These are phyloP conservation scores for Podargus strigoides DNA, from an alignment of 2,797 vertebrate species.

Conservation along the genomic window DNA sequence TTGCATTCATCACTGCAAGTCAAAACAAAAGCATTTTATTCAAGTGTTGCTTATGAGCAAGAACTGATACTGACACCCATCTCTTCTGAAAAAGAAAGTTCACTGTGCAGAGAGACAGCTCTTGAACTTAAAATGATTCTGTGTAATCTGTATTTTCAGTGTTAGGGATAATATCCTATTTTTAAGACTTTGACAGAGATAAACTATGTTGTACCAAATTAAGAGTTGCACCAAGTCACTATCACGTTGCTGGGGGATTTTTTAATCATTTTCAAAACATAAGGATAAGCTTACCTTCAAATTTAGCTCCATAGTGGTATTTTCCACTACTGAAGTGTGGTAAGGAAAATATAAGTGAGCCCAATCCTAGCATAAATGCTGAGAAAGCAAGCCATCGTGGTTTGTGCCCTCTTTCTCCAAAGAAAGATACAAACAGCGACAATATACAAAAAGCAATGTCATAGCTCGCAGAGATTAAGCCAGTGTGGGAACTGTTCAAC, in stretches of 20 bases:
- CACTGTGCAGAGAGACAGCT: background rate
- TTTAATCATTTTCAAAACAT: background rate
- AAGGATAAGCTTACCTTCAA: constrained; percentile 70
- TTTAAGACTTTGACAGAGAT: background rate
- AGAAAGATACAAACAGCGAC: constrained; percentile 76
- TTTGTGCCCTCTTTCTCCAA: constrained; percentile 80
- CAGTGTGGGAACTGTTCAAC: constrained; percentile 76
- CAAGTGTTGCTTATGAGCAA: background rate
- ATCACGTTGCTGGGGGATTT: too few species aligned
- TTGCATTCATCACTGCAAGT: background rate
- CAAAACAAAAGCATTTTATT: background rate
- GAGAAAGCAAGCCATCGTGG: constrained; percentile 79
- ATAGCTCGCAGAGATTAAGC: constrained; percentile 78
- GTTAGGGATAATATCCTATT: background rate
- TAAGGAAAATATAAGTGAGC: constrained; percentile 73
- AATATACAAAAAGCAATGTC: constrained; percentile 77
- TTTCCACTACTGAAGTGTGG: constrained; percentile 75
- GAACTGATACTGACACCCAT: background rate
- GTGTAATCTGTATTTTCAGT: too few species aligned
- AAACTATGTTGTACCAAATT: background rate
- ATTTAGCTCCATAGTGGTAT: constrained; percentile 68
- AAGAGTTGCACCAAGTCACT: background rate
- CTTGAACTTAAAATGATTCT: too few species aligned
- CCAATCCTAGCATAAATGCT: constrained; percentile 78
- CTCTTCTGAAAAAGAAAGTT: background rate